Evolutionary conservation across 2,888 invertebrate species (phyloP).

Genomic region (Eledona agricola): DNA sequence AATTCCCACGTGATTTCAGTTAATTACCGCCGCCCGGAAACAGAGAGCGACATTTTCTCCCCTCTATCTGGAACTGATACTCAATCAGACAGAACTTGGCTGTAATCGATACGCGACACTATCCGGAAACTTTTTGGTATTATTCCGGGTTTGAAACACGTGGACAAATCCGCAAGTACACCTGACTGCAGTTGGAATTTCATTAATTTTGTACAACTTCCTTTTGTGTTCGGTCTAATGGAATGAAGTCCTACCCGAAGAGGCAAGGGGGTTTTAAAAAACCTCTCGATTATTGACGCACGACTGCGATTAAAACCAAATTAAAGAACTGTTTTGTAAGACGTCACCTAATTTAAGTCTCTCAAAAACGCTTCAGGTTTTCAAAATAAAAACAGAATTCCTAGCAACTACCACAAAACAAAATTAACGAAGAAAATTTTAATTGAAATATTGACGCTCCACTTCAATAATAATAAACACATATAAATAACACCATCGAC

Average conservation of each 20-base stretch:
- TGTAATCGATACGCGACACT: conserved; percentile 32
- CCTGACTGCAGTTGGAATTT: conserved; percentile 19
- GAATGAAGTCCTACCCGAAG: conserved; percentile 21
- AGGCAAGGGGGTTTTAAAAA: conserved; percentile 13
- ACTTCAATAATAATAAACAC: no score
- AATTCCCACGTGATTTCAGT: conserved; percentile 55
- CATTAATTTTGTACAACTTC: conserved; percentile 34
- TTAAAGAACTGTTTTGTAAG: conserved; percentile 18
- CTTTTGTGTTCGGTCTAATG: conserved; percentile 20
- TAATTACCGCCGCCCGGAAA: conserved; percentile 52
- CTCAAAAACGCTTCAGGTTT: background rate
- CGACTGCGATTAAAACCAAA: conserved; percentile 9
- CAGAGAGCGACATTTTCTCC: conserved; percentile 41
- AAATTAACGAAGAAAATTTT: no score
- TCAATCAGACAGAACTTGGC: conserved; percentile 30
- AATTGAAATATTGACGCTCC: no score
- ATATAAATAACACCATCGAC: no score
- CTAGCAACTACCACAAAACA: no score
- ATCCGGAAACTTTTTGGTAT: conserved; percentile 24
- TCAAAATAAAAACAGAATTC: background rate
- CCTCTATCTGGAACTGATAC: conserved; percentile 27
- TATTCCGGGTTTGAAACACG: conserved; percentile 21
- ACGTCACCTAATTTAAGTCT: conserved; percentile 14
- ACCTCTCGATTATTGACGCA: conserved; percentile 10
- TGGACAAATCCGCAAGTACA: conserved; percentile 13